phyloP scores from a whole-genome alignment of 2,888 invertebrate genomes.

The Drosophila siamana region DNA sequence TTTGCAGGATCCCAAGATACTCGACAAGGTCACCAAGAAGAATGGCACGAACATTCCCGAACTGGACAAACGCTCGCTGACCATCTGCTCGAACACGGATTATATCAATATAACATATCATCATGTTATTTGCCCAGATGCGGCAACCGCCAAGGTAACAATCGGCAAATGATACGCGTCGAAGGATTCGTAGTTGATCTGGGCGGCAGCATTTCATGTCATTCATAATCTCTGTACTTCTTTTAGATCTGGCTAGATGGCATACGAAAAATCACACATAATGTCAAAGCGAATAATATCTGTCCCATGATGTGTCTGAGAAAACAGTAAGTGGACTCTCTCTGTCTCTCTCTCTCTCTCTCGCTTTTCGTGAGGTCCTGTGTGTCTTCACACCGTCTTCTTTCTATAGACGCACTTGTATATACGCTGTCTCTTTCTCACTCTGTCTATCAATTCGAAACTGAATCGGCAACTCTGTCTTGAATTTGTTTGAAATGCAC shows the following conservation, averaged over 20 bases:
- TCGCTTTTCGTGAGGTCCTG: background rate
- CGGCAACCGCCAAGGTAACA: constrained; percentile 95
- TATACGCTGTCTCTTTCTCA: constrained; percentile 25
- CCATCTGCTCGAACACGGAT: constrained; percentile 99
- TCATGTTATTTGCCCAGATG: constrained; percentile 97
- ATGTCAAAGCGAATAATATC: constrained; percentile 99
- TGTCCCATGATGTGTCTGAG: constrained; percentile 99
- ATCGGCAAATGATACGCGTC: background rate
- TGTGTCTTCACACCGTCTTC: background rate
- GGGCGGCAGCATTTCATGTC: constrained; percentile 25
- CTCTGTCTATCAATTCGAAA: background rate
- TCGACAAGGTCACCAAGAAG: constrained; percentile 91
- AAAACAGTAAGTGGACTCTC: constrained; percentile 97
- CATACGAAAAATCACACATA: constrained; percentile 97
- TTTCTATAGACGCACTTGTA: constrained; percentile 35
- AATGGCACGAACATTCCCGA: constrained; percentile 89
- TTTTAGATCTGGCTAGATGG: constrained; percentile 98
- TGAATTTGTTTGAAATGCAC: constrained; percentile 21
- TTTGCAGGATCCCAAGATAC: constrained; percentile 92
- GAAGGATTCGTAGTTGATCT: constrained; percentile 21
- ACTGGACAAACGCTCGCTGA: constrained; percentile 96
- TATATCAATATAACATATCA: constrained; percentile 99
- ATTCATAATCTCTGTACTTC: constrained; percentile 55
- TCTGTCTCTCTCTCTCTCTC: too few species aligned
- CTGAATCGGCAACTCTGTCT: background rate